Evolutionary conservation across 2,797 vertebrate genomes (phyloP), one percentile per base, ranked within the genome.

Genomic region (Melanotaenia nigrans): DNA sequence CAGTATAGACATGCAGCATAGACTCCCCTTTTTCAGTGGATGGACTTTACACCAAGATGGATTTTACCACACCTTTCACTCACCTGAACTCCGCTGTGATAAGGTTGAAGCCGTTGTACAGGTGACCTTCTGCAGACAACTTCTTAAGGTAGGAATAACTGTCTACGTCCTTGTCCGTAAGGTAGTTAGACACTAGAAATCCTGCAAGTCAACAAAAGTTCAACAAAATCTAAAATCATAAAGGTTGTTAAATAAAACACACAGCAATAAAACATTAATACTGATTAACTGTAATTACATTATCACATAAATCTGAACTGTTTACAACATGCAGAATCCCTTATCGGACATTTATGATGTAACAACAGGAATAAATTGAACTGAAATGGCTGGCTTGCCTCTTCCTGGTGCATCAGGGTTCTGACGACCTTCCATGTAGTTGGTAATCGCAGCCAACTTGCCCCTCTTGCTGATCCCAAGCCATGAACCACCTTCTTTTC

Each of bases 101-200:
- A 87, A 99, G 96, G 92, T 99, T 99, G 88, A 99, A 99, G 83
- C 97, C 97, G 0, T 99, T 99, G 93, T 98, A 99, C 79, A 96
- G 90, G 77, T 98, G 96, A 79, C 96, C 92, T 77, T 99, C 97
- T 42, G 90, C 32, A 1, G 97, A 96, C 73, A 99, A 91, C 85
- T 97, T 99, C 92, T 96, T 97, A 89, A 99, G 88, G 89, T 99
- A 99, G 64, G 96, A 95, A 89, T 95, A 95, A 92, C 96, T 95
- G 88, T 98, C 96, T 84, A 94, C 38, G 64, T 96, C 91, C 60
- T 85, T 96, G 13, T 96, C 90, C 5, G 91, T 95, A 82, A 99
- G 92, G 91, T 97, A 99, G 89, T 97, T 96, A 51, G 96, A 90
- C 66, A 98, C 97, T 22, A 99, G 93, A 79, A 94, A 95, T 81